phyloP scores from a whole-genome alignment of 2,113 vertebrate genomes.

The Neodon shergylaensis region DNA sequence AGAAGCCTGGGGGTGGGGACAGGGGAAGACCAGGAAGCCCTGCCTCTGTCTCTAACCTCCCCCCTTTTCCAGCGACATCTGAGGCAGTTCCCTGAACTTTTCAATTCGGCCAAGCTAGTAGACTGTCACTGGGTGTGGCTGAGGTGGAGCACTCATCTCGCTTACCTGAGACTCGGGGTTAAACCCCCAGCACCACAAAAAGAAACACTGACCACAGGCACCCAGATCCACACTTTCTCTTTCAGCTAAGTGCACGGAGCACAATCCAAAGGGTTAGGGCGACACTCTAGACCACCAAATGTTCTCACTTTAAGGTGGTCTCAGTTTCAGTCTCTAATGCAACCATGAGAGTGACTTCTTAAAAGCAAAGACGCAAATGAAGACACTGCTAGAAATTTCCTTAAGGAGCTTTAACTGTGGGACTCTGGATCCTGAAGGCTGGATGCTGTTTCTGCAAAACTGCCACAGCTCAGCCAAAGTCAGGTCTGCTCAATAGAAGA shows the following conservation, averaged over 20 bases:
- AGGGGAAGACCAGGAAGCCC: too few relatives aligned
- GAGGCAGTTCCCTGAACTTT: neutral
- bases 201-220: neutral
- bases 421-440: constrained; percentile 23
- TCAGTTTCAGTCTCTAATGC: neutral
- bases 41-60: neutral
- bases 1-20: too few relatives aligned
- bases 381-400: neutral
- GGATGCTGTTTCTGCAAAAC: constrained; percentile 23
- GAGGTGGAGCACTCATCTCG: neutral
- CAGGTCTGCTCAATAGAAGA: neutral
- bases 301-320: neutral
- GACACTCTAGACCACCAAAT: neutral
- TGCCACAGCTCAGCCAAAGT: neutral
- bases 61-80: neutral
- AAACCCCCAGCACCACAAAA: neutral
- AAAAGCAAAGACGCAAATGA: neutral
- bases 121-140: neutral
- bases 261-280: neutral
- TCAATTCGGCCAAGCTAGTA: neutral
- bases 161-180: neutral
- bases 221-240: neutral
- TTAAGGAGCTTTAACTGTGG: constrained; percentile 13
- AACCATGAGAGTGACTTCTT: neutral
- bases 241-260: neutral